A percentile compares a stretch with the other conserved stretches of the same genome.
Conservation (phyloP, 2,113 vertebrate species). For the Seriola rivoliana region DNA sequence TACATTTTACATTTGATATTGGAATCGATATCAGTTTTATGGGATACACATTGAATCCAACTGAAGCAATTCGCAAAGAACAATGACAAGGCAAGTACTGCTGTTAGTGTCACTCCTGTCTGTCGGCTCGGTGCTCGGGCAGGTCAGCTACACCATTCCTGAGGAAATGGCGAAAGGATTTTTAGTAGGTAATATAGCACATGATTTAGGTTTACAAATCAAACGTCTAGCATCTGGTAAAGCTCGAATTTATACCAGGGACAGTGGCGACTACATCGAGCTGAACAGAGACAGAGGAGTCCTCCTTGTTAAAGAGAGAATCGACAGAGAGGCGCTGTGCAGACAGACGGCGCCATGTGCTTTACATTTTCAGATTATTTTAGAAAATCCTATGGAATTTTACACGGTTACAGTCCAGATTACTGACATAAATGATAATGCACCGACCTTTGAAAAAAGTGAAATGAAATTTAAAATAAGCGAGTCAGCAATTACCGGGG, state of each 20-base stretch:
- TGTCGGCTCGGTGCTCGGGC: background rate
- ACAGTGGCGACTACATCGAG: slow-evolving; percentile 76
- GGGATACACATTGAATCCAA: background rate
- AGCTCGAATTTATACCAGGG: slow-evolving; percentile 72
- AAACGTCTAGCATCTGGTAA: slow-evolving; percentile 74
- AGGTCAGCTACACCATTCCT: slow-evolving; percentile 49
- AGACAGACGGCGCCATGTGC: slow-evolving; percentile 70
- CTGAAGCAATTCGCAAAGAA: background rate
- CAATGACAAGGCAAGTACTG: slow-evolving; percentile 10
- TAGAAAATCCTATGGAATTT: slow-evolving; percentile 84
- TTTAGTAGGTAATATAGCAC: slow-evolving; percentile 33
- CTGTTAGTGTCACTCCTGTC: background rate
- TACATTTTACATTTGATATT: background rate
- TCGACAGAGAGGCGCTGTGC: slow-evolving; percentile 85
- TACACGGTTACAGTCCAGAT: slow-evolving; percentile 77
- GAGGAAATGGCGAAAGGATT: slow-evolving; percentile 42
- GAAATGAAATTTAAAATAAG: slow-evolving; percentile 82
- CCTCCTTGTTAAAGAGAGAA: slow-evolving; percentile 75
- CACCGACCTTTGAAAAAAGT: slow-evolving; percentile 78
- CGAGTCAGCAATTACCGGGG: slow-evolving; percentile 77
- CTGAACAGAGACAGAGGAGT: slow-evolving; percentile 71
- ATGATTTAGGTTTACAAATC: slow-evolving; percentile 47
- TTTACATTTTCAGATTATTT: slow-evolving; percentile 79
- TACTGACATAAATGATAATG: slow-evolving; percentile 84
- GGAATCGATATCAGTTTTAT: background rate